These are phyloP conservation scores for Prionchulus punctatus DNA, from an alignment of 2,888 invertebrate genomes.

Conservation along the genomic window DNA sequence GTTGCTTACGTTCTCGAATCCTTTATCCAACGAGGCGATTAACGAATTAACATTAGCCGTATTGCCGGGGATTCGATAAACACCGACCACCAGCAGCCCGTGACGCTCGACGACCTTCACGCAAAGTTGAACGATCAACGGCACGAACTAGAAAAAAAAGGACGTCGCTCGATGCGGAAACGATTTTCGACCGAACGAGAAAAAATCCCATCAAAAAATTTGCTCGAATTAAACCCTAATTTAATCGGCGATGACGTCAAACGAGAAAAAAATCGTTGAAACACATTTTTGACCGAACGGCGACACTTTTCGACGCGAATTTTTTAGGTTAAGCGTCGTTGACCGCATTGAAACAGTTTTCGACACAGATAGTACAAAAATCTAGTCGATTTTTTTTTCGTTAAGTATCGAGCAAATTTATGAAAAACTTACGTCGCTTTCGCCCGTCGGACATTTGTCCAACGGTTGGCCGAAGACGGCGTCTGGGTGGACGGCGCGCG, in stretches of 20 bases:
- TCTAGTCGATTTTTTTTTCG: too few relatives aligned
- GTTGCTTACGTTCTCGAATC: slow-evolving; percentile 18
- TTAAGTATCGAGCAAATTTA: too few relatives aligned
- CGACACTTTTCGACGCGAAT: too few relatives aligned
- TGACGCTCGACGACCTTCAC: slow-evolving; percentile 78
- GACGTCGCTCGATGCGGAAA: too few relatives aligned
- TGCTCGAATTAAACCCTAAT: too few relatives aligned
- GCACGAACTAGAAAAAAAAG: slow-evolving; percentile 51
- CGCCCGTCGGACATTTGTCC: slow-evolving; percentile 13
- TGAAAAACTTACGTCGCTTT: slow-evolving; percentile 15
- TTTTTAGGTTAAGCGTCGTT: too few relatives aligned
- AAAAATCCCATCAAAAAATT: too few relatives aligned
- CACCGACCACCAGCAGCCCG: slow-evolving; percentile 76
- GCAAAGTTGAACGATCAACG: slow-evolving; percentile 72
- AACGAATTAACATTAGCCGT: slow-evolving; percentile 82
- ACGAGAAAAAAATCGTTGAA: neutral
- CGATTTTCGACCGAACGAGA: too few relatives aligned
- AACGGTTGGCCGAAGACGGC: neutral
- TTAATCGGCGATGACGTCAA: too few relatives aligned
- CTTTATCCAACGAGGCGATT: slow-evolving; percentile 35
- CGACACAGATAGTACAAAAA: too few relatives aligned
- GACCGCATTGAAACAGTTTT: too few relatives aligned
- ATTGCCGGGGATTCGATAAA: slow-evolving; percentile 92
- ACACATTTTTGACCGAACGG: too few relatives aligned
- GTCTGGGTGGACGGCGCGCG: neutral